Base-by-base conservation (phyloP, 2,888 invertebrate species). In the Drosophila hamatofila region DNA sequence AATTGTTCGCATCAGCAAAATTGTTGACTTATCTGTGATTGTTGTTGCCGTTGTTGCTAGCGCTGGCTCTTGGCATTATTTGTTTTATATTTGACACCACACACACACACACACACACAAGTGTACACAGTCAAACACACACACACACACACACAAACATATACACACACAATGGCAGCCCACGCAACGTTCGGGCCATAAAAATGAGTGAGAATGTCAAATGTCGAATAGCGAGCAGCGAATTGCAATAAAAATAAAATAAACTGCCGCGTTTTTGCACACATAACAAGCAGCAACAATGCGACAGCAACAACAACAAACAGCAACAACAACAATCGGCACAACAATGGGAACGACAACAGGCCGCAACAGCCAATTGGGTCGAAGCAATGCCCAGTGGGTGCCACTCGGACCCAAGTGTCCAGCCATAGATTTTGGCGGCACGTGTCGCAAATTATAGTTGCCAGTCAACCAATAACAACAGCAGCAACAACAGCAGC, bases 231-330 rank as follows among this genome's bases (percentile, higher is more conserved):
- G 55, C 76, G 33, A 67, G 64, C 67, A 73, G 72, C 72, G 69
- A 78, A 78, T 75, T 80, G 84, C 83, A 82, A 84, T 87, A 84
- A 84, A 84, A 85, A 87, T 87, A 87, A 87, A 85, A 85, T 84
- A 87, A 87, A 87, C 84, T 80, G 85, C 75, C 84, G 76, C 82
- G 75, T 62, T 79, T 70, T 64, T 56, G 25, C 42, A 41, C 49
- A 33, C 41, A 49, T 57, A 57, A 35, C 54, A 60, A 70, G 25
- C 33, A 55, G 37, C 56, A 58, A 65, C 35, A 56, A 30, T 57
- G 21, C 49, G 54, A 27, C n/a, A 62, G 37, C 27, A 33, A 48
- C 42, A 62, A 35, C 44, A 57, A 18, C 51, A 59, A 48, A 23
- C 37, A 55, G 23, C 48, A 60, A 35, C 58, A 46, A 52, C 55